Conservation (phyloP, 2,113 vertebrate species). For the Myotis yumanensis region DNA sequence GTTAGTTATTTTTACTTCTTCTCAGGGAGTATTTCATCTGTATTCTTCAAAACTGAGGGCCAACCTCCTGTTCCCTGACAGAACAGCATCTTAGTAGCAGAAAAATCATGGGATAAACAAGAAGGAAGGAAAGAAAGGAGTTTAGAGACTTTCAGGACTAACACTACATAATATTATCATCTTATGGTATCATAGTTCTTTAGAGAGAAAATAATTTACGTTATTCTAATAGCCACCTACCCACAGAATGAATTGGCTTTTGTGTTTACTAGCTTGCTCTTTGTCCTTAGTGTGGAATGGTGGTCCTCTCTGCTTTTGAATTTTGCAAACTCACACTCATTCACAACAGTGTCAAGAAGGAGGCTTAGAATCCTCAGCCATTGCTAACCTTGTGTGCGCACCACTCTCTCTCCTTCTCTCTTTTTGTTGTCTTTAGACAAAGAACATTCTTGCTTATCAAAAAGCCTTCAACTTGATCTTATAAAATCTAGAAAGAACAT, state of each 20-base stretch:
- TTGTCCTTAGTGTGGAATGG: background rate
- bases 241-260: background rate
- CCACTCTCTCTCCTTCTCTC: background rate
- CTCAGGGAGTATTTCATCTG: background rate
- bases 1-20: background rate
- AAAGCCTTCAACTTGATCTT: background rate
- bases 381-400: background rate
- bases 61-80: background rate
- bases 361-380: background rate
- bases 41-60: background rate
- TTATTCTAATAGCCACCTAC: background rate
- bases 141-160: background rate
- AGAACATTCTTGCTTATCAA: background rate
- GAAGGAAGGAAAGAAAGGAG: background rate
- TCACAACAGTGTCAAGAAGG: background rate
- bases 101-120: slow-evolving; percentile 8
- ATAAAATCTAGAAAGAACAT: slow-evolving; percentile 38
- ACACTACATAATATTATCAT: background rate
- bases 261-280: background rate
- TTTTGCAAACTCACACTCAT: slow-evolving; percentile 14
- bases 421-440: slow-evolving; percentile 1
- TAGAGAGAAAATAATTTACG: slow-evolving; percentile 24
- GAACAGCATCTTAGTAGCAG: background rate
- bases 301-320: background rate
- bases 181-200: background rate